phyloP scores from a whole-genome alignment of 2,113 vertebrate genomes.

The Hippotragus niger region DNA sequence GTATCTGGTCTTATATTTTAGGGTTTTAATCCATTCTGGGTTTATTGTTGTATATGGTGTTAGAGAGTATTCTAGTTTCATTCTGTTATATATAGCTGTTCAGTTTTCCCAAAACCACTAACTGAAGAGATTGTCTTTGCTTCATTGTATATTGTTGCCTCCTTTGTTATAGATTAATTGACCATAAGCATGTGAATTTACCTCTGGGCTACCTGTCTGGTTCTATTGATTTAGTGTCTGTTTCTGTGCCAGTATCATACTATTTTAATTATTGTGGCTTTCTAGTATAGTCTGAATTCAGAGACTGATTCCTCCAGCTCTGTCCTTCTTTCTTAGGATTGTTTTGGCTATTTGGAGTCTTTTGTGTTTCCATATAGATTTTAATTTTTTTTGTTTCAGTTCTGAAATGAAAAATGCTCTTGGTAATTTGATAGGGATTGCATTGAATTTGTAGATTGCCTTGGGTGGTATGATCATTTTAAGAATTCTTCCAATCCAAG shows the following conservation, averaged over 20 bases:
- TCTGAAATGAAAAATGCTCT: neutral
- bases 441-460: neutral
- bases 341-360: neutral
- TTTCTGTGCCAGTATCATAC: neutral
- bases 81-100: neutral
- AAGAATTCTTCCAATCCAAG: neutral
- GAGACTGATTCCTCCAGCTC: neutral
- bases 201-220: neutral
- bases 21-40: neutral
- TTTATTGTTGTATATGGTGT: neutral
- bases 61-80: neutral
- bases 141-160: neutral
- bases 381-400: neutral
- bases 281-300: neutral
- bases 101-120: neutral
- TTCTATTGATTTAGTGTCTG: neutral
- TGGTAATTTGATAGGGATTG: neutral
- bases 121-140: neutral
- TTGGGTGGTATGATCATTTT: neutral
- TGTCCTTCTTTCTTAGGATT: neutral
- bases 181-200: neutral
- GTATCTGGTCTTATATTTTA: neutral
- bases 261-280: neutral
- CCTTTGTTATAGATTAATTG: neutral
- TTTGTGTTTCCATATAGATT: neutral